phyloP scores from a whole-genome alignment of 2,888 invertebrate species.

The Diarsia dahlii region DNA sequence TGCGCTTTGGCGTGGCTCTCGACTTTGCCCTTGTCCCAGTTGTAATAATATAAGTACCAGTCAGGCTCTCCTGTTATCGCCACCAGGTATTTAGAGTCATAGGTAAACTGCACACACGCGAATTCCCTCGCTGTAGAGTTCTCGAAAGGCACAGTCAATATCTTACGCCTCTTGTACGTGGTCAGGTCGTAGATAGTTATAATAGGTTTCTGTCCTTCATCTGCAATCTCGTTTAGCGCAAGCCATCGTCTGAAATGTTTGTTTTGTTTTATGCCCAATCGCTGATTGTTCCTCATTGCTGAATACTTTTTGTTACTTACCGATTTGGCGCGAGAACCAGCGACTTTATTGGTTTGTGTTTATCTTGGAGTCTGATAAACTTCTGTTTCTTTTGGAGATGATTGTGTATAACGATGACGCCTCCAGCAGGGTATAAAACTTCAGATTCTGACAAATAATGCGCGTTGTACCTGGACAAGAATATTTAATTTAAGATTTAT shows the following conservation, averaged over 20 bases:
- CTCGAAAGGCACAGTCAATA: conserved; percentile 92
- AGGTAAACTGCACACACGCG: conserved; percentile 94
- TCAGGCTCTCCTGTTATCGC: conserved; percentile 96
- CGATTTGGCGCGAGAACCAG: conserved; percentile 92
- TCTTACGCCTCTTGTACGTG: conserved; percentile 93
- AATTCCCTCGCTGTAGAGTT: conserved; percentile 92
- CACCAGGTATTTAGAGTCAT: conserved; percentile 95
- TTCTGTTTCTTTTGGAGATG: conserved; percentile 93
- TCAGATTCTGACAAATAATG: conserved; percentile 94
- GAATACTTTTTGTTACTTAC: conserved; percentile 82
- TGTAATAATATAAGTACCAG: conserved; percentile 95
- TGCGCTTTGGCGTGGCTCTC: conserved; percentile 94
- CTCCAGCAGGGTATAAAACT: conserved; percentile 95
- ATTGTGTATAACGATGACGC: conserved; percentile 94
- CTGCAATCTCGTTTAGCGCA: conserved; percentile 92
- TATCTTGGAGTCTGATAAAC: conserved; percentile 93
- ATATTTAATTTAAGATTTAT: conserved; percentile 18
- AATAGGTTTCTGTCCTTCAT: conserved; percentile 92
- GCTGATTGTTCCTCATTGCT: conserved; percentile 4
- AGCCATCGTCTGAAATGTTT: conserved; percentile 91
- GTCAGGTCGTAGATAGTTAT: conserved; percentile 94
- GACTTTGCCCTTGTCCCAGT: conserved; percentile 95
- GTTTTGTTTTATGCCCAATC: neutral
- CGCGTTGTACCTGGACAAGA: conserved; percentile 91
- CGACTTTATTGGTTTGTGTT: conserved; percentile 92